These are phyloP conservation scores for Ormyrus pomaceus DNA, from an alignment of 2,888 invertebrate species.

Conservation along the genomic window DNA sequence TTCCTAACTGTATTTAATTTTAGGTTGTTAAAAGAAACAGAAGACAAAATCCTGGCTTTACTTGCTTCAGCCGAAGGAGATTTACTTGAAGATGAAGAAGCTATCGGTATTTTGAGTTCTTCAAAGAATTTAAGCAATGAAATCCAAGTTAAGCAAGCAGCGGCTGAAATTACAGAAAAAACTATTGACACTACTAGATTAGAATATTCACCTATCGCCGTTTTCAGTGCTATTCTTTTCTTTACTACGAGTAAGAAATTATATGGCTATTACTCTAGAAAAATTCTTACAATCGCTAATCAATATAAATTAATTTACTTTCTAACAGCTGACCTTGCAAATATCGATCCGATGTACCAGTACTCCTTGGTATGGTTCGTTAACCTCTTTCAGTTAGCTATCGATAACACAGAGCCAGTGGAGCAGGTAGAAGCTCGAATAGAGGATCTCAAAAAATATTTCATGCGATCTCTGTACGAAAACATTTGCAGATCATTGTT, in stretches of 20 bases:
- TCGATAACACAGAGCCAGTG: constrained; percentile 90
- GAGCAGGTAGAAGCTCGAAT: constrained; percentile 88
- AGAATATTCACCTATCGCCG: constrained; percentile 93
- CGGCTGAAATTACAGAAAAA: constrained; percentile 92
- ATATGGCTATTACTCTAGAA: neutral
- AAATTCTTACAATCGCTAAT: neutral
- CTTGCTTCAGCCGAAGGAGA: constrained; percentile 85
- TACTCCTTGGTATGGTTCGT: constrained; percentile 97
- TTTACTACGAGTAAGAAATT: constrained; percentile 86
- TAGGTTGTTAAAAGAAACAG: constrained; percentile 88
- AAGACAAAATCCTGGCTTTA: constrained; percentile 91
- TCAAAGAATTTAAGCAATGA: constrained; percentile 94
- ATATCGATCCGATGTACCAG: constrained; percentile 98
- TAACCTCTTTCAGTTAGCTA: constrained; percentile 89
- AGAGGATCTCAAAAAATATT: constrained; percentile 85
- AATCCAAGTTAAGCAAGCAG: constrained; percentile 92
- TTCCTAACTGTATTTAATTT: neutral
- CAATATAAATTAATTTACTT: neutral
- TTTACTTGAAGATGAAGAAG: constrained; percentile 94
- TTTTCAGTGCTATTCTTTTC: constrained; percentile 92
- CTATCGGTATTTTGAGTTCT: constrained; percentile 89
- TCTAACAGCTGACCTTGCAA: constrained; percentile 85
- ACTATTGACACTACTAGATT: constrained; percentile 91
- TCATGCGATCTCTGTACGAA: constrained; percentile 92
- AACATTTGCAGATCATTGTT: constrained; percentile 96